phyloP scores from a whole-genome alignment of 2,888 invertebrate species.

The Agrenia bidenticulata region DNA sequence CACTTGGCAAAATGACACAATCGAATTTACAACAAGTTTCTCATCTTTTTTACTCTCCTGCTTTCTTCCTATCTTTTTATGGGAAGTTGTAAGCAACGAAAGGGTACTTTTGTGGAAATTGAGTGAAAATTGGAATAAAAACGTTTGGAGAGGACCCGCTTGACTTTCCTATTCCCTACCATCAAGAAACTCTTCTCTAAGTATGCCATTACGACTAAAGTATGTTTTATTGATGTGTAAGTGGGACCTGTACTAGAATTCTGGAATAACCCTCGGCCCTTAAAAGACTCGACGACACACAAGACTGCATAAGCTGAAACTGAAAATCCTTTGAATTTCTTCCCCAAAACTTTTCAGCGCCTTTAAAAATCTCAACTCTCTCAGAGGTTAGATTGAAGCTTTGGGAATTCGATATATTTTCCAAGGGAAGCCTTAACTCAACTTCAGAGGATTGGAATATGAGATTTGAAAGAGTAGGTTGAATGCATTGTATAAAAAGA shows the following conservation, averaged over 20 bases:
- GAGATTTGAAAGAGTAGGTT: no score
- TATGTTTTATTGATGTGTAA: constrained; percentile 29
- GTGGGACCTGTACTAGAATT: constrained; percentile 20
- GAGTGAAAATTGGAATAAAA: constrained; percentile 53
- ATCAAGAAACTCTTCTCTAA: constrained; percentile 20
- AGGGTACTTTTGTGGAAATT: constrained; percentile 18
- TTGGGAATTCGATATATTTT: no score
- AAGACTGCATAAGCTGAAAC: no score
- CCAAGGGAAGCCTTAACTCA: no score
- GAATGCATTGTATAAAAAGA: no score
- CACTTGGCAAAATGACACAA: constrained; percentile 39
- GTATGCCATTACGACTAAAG: constrained; percentile 38
- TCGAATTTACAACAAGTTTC: constrained; percentile 50
- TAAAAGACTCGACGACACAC: no score
- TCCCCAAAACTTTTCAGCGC: no score
- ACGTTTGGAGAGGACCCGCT: constrained; percentile 45
- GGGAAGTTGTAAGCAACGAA: constrained; percentile 1
- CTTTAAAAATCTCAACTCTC: no score
- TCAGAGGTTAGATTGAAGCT: no score
- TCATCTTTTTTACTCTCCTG: constrained; percentile 15
- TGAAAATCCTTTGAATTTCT: no score
- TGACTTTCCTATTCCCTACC: constrained; percentile 23
- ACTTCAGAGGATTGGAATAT: no score
- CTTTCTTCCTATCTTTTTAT: constrained; percentile 3
- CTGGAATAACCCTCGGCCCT: no score